phyloP scores from a whole-genome alignment of 2,888 invertebrate species.

The Sarcophaga carnaria region DNA sequence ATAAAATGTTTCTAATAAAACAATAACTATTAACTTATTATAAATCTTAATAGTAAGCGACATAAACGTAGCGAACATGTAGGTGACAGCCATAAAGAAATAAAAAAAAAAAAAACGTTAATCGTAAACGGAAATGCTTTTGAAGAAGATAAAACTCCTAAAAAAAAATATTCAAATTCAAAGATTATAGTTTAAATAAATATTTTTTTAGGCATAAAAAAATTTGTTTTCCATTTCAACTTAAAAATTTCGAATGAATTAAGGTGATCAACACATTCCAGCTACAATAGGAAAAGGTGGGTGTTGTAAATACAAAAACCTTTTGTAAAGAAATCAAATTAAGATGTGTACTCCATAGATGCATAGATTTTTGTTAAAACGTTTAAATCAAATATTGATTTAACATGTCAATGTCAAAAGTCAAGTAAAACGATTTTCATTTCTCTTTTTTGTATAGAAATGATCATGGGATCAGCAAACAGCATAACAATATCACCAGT shows the following conservation, averaged over 20 bases:
- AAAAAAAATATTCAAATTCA: slow-evolving; percentile 38
- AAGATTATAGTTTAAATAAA: slow-evolving; percentile 20
- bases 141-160: neutral
- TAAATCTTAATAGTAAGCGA: slow-evolving; percentile 10
- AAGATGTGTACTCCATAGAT: neutral
- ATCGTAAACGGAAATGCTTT: slow-evolving; percentile 43
- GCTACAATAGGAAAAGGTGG: slow-evolving; percentile 20
- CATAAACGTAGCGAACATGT: neutral
- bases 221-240: slow-evolving; percentile 16
- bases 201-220: slow-evolving; percentile 16
- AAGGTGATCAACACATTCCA: slow-evolving; percentile 56
- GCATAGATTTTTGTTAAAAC: slow-evolving; percentile 9
- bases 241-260: slow-evolving; percentile 55
- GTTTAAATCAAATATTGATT: slow-evolving; percentile 57
- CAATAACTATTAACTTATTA: neutral
- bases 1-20: slow-evolving; percentile 31
- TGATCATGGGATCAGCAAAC: slow-evolving; percentile 31
- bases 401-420: slow-evolving; percentile 68
- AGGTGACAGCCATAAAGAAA: slow-evolving; percentile 27
- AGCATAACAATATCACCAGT: neutral
- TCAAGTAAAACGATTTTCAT: slow-evolving; percentile 24
- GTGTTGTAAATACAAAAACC: slow-evolving; percentile 29
- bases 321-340: neutral
- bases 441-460: slow-evolving; percentile 17
- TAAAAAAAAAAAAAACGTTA: slow-evolving; percentile 13